Conservation (phyloP, 2,888 invertebrate species). For the Chalcis sispes region DNA sequence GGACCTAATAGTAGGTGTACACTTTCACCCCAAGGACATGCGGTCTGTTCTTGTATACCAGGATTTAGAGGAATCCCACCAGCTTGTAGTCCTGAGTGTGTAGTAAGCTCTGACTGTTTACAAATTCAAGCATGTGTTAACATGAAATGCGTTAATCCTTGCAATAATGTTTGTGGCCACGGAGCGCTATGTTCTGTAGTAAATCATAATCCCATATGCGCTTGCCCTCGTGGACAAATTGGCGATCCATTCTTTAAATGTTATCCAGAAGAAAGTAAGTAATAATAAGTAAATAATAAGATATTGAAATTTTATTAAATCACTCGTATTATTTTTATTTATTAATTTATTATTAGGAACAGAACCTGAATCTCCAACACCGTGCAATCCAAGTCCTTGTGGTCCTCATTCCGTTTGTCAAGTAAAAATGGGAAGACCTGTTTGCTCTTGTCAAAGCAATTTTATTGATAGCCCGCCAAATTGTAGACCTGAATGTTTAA, state of each 20-base stretch:
- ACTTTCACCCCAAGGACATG: conserved; percentile 74
- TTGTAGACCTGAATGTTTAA: conserved; percentile 89
- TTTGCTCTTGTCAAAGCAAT: conserved; percentile 88
- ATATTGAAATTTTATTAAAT: neutral
- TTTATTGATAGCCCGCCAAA: conserved; percentile 89
- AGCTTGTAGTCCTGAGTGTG: conserved; percentile 90
- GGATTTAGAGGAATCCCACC: conserved; percentile 87
- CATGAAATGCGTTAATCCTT: conserved; percentile 89
- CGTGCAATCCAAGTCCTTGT: conserved; percentile 79
- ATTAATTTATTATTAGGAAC: conserved; percentile 23
- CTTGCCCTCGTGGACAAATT: conserved; percentile 84
- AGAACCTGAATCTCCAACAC: conserved; percentile 78
- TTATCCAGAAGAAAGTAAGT: conserved; percentile 30
- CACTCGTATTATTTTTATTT: too few relatives aligned
- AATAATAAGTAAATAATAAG: neutral
- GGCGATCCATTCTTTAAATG: conserved; percentile 91
- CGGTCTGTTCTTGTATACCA: conserved; percentile 80
- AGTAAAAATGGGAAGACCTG: conserved; percentile 85
- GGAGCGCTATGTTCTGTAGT: conserved; percentile 87
- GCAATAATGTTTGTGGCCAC: conserved; percentile 87
- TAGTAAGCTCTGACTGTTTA: conserved; percentile 88
- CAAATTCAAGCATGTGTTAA: conserved; percentile 88
- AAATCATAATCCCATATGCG: conserved; percentile 91
- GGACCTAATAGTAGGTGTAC: conserved; percentile 91
- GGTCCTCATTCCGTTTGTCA: conserved; percentile 90